Conservation (phyloP, 2,113 vertebrate genomes). For the Esox niger region DNA sequence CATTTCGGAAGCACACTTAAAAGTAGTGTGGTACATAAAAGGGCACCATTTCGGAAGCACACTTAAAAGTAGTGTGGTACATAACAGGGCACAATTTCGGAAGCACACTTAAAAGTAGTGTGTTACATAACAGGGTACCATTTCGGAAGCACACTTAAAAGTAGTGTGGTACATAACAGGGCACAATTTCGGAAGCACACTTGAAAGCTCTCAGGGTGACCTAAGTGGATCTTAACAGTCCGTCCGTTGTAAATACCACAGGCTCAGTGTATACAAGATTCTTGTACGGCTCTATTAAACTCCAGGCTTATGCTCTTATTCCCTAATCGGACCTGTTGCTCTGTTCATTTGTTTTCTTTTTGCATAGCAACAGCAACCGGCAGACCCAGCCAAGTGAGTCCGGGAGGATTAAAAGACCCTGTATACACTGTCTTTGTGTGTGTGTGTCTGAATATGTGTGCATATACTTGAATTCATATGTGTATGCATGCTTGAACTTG, state of each 20-base stretch:
- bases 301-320: background rate
- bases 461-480: background rate
- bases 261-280: background rate
- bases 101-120: too few species aligned
- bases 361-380: slow-evolving; percentile 23
- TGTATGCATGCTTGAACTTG: background rate
- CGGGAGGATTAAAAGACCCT: slow-evolving; percentile 26
- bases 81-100: too few species aligned
- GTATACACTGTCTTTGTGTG: background rate
- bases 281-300: background rate
- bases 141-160: background rate
- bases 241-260: slow-evolving; percentile 15
- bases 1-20: background rate
- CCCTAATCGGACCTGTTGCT: background rate
- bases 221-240: slow-evolving; percentile 16
- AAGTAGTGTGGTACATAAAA: too few species aligned
- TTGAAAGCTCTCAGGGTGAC: slow-evolving; percentile 7
- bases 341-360: slow-evolving; percentile 13
- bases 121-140: too few species aligned
- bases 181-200: too few species aligned
- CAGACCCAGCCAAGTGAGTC: slow-evolving; percentile 9
- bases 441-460: background rate
- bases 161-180: too few species aligned
- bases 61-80: too few species aligned
- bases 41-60: too few species aligned